Base-by-base conservation (phyloP, 2,113 vertebrate species). In the Heterotis niloticus region DNA sequence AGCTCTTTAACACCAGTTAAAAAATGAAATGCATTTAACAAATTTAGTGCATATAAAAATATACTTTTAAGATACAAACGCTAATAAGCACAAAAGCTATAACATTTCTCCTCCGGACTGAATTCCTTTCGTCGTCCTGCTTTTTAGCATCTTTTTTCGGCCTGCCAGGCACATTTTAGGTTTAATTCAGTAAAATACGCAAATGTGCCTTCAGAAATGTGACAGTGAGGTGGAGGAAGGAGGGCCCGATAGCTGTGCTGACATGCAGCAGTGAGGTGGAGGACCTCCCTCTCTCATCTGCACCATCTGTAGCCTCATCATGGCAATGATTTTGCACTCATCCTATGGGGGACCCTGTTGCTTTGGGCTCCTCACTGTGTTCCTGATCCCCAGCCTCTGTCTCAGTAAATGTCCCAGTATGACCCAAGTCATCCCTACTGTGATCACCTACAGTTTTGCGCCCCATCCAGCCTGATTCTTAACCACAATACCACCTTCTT, bases 111-210 rank as follows among this genome's bases (percentile, higher is more conserved):
- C 34, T 44, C 34, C 7, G 34, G 34, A 44, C 34, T 44, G 34
- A 44, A 44, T 44, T 44, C 10, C 62, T 28, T 26, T 20, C 44
- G 34, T 65, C 66, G 57, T n/a, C 26, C 18, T 69, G 54, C 68
- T 54, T 18, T 68, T 59, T 54, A 0, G 51, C 69, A 68, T 68
- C 66, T 14, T 34, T 76, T 80, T 80, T 82, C 57, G 29, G 75
- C 67, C 10, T 81, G 77, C 83, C 78, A 81, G 74, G 81, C 78
- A 24, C 59, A 68, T 77, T 87, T 78, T 81, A 78, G 66, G 82
- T 82, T 84, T 85, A 87, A 85, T 87, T 84, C 84, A 87, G 83
- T 84, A 84, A 86, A 85, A 84, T 87, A 88, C 87, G 85, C 82
- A 87, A 84, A 88, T 85, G 78, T 72, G 62, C 59, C 78, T 60